phyloP scores from a whole-genome alignment of 2,888 invertebrate genomes.

The Tortrix viridana region DNA sequence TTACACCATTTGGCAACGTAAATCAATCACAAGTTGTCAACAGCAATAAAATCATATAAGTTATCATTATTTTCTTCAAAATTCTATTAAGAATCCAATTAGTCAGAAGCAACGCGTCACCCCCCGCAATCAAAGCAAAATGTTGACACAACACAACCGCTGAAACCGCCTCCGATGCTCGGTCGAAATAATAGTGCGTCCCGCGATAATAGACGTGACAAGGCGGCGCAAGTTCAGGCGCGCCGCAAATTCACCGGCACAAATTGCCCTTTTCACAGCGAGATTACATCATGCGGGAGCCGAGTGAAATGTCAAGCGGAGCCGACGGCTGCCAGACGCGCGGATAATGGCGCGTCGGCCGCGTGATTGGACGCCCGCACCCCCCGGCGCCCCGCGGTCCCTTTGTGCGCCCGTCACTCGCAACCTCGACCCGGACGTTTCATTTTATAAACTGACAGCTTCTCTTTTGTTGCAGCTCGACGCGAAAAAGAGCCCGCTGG shows the following conservation, averaged over 20 bases:
- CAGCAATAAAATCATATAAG: background rate
- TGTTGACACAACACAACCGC: constrained; percentile 50
- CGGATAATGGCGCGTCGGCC: constrained; percentile 84
- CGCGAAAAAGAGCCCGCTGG: constrained; percentile 98
- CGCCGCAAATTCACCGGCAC: constrained; percentile 83
- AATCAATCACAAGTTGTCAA: background rate
- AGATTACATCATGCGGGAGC: constrained; percentile 85
- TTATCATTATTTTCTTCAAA: background rate
- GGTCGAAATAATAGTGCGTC: constrained; percentile 51
- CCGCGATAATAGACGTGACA: constrained; percentile 77
- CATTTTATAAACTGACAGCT: constrained; percentile 72
- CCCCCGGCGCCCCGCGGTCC: constrained; percentile 64
- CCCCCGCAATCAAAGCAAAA: constrained; percentile 37
- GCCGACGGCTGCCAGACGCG: constrained; percentile 84
- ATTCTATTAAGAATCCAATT: constrained; percentile 33
- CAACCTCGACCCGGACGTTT: constrained; percentile 80
- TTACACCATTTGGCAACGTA: background rate
- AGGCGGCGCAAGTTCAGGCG: constrained; percentile 76
- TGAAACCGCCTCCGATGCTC: constrained; percentile 49
- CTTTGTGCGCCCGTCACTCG: constrained; percentile 80
- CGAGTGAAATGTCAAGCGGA: constrained; percentile 84
- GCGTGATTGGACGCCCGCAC: constrained; percentile 79
- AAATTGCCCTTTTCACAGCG: constrained; percentile 85
- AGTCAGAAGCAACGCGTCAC: constrained; percentile 17
- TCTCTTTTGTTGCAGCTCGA: constrained; percentile 93